Evolutionary conservation across 2,888 invertebrate species (phyloP).

Genomic region (Hyposoter dolosus): DNA sequence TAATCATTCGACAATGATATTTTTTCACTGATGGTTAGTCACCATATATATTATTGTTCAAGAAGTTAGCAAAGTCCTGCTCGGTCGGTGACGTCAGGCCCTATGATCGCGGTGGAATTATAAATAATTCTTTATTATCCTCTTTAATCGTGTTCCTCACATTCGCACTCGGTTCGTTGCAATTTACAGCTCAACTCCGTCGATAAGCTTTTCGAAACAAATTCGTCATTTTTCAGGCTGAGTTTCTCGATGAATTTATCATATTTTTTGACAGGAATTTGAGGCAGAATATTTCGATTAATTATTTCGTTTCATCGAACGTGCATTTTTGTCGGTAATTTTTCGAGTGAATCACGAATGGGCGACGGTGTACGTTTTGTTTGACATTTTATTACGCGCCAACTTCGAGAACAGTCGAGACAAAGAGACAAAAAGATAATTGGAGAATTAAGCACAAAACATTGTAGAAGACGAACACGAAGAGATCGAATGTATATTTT

Average conservation of each 20-base stretch:
- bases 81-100: not conserved
- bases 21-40: not conserved
- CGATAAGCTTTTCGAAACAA: not conserved
- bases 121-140: constrained; percentile 15
- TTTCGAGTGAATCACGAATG: constrained; percentile 58
- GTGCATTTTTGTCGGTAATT: constrained; percentile 45
- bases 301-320: not conserved
- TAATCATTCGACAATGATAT: not conserved
- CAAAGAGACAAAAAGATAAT: constrained; percentile 11
- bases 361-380: constrained; percentile 45
- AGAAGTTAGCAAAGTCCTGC: not conserved
- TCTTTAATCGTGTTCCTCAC: not conserved
- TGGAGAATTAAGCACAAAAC: not conserved
- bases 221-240: not conserved
- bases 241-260: not conserved
- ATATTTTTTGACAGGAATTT: too few relatives aligned
- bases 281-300: not conserved
- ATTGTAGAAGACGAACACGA: constrained; percentile 6
- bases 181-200: not conserved
- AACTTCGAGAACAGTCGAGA: constrained; percentile 5
- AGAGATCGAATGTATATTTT: constrained; percentile 29
- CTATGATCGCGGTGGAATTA: constrained; percentile 1
- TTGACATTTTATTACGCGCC: constrained; percentile 30
- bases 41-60: not conserved
- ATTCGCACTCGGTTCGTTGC: not conserved